These are phyloP conservation scores for Petrolisthes cinctipes DNA, from an alignment of 2,888 invertebrate species.

Conservation along the genomic window DNA sequence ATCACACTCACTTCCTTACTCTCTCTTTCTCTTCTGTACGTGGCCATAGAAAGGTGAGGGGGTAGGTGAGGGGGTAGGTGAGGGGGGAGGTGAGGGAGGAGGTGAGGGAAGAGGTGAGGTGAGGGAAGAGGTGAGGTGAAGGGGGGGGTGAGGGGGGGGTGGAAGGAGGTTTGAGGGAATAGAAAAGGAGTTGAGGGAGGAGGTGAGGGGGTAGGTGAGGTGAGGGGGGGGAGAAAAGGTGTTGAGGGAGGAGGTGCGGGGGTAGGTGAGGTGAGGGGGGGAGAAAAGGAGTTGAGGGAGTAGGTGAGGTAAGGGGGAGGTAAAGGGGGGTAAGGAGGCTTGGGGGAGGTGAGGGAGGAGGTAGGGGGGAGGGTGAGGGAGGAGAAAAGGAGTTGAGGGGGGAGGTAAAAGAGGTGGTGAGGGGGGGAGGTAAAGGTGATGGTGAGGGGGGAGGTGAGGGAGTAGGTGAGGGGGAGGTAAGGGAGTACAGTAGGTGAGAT, in stretches of 20 bases:
- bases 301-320: background rate
- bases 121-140: background rate
- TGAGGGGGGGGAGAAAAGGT: background rate
- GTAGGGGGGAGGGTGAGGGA: too few species aligned
- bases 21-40: background rate
- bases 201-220: background rate
- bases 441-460: too few species aligned
- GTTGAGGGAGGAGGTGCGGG: background rate
- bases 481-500: too few species aligned
- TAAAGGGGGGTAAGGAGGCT: background rate
- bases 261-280: background rate
- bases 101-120: background rate
- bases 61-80: background rate
- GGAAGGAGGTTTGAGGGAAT: background rate
- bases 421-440: too few species aligned
- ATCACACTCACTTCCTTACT: background rate
- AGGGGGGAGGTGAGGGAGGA: background rate
- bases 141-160: background rate
- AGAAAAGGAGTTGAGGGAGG: background rate
- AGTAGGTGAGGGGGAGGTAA: too few species aligned
- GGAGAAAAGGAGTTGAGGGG: too few species aligned
- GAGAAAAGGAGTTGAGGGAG: constrained; percentile 13
- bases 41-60: background rate
- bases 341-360: too few species aligned
- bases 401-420: too few species aligned